Evolutionary conservation across 2,888 invertebrate genomes (phyloP).

Genomic region (Lymantria monacha): DNA sequence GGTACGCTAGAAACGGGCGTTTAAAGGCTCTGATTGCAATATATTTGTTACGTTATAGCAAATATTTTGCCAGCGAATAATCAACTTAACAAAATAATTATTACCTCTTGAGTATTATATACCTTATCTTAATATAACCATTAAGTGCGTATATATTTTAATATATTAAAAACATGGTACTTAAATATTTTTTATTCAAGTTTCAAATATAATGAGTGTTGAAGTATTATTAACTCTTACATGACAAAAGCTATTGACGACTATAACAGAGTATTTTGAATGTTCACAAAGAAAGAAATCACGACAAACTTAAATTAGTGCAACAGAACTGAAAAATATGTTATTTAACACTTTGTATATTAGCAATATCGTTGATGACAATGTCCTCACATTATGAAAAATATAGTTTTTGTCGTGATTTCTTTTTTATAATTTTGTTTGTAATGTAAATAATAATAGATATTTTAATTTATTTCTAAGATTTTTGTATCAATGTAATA

Average conservation of each 20-base stretch:
- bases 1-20: conserved; percentile 54
- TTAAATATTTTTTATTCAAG: conserved; percentile 46
- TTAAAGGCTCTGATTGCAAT: conserved; percentile 51
- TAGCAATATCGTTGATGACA: conserved; percentile 27
- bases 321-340: conserved; percentile 25
- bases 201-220: conserved; percentile 28
- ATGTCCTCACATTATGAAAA: conserved; percentile 20
- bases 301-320: conserved; percentile 40
- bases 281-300: conserved; percentile 44
- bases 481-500: conserved; percentile 67
- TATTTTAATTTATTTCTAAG: conserved; percentile 55
- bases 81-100: conserved; percentile 32
- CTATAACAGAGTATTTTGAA: conserved; percentile 40
- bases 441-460: conserved; percentile 55
- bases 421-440: conserved; percentile 46
- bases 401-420: conserved; percentile 44
- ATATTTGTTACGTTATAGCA: conserved; percentile 43
- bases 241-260: conserved; percentile 51
- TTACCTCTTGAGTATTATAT: conserved; percentile 35
- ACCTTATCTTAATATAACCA: conserved; percentile 28
- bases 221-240: conserved; percentile 45
- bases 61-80: conserved; percentile 36
- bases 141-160: conserved; percentile 20
- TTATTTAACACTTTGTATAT: conserved; percentile 34
- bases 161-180: conserved; percentile 48